Base-by-base conservation (phyloP, 2,888 invertebrate species). In the Limnephilus lunatus region DNA sequence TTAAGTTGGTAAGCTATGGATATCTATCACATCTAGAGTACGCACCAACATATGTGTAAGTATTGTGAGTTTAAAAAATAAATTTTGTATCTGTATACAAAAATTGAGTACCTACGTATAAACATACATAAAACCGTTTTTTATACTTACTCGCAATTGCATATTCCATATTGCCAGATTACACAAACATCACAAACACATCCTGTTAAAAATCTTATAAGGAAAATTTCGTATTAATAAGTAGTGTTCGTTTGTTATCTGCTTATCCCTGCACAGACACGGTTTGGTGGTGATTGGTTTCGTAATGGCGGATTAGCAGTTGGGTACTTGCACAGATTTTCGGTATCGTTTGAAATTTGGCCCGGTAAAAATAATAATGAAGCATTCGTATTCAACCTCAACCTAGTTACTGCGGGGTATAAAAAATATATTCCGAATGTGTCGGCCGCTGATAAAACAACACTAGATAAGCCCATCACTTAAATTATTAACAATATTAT, bases 281-380 rank as follows among this genome's bases (percentile, higher is more conserved):
- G 19, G 44, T 12, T 82, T 19, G 82, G 31, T 82, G 82, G 82
- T 11, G 30, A 82, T 32, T 68, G 25, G 68, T 68, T 68, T 68
- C 68, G 68, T 68, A 68, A 68, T n/a, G 7, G n/a, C 68, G 68
- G 68, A 68, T 68, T 68, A 68, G 7, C 25, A 68, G 68, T 68
- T 68, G 68, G 68, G 68, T n/a, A 68, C 68, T 68, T 68, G n/a
- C 68, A n/a, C 25, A 68, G 68, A 68, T 68, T 68, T 68, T 68
- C 68, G 68, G 68, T 68, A 68, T 68, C 68, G 68, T 68, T 68
- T 68, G 25, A 68, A 68, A 68, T 68, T 68, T 25, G 68, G 68
- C 68, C 68, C 68, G 68, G n/a, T 68, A 68, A 86, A n/a, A 86
- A 86, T 32, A 86, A 86, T 86, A 86, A 86, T 86, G 86, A 86